Evolutionary conservation across 2,888 invertebrate species (phyloP), one percentile per base, ranked within the genome.

Genomic region (Lepeophtheirus nordmannii): DNA sequence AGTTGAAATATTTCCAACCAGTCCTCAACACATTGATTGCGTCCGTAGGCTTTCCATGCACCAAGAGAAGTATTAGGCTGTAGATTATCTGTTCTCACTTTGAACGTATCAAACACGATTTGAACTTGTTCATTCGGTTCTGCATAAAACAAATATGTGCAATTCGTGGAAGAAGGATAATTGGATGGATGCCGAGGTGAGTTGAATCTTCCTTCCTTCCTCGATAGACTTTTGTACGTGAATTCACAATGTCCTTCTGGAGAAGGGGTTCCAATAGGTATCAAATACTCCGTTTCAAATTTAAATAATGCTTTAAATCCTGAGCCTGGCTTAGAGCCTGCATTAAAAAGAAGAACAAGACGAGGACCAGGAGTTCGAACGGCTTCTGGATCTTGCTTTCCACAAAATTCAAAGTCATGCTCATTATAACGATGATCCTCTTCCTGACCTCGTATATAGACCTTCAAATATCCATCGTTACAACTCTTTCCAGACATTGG

Each of bases 121-220:
- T 87, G 86, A 73, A 90, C 90, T 78, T 91, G 90, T 75, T 91
- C 90, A 75, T 87, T 87, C 69, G 86, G 84, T 70, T 85, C 85
- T 66, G 88, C 88, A 72, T 86, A 79, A 77, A 96, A 90, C 73
- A 86, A 81, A 80, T 89, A 97, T 69, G 90, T 88, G 80, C 96
- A 96, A 79, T 89, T 89, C 70, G 88, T 91, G 76, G 85, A 86
- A 73, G 91, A 89, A 70, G 94, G 94, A 81, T 97, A 97, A 79
- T 91, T 89, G 74, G 91, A 89, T 73, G 94, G 94, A 81, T 91
- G 92, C 69, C 93, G 84, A 23, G 94, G 94, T 65, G 93, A 93
- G 78, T 96, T 96, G 76, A 94, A 88, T 74, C 90, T 89, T 63
- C 92, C 92, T 68, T 84, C 83, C 76, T 89, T 89, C 74, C 85